Conservation (phyloP, 2,888 invertebrate species). For the Polydesmus complanatus region DNA sequence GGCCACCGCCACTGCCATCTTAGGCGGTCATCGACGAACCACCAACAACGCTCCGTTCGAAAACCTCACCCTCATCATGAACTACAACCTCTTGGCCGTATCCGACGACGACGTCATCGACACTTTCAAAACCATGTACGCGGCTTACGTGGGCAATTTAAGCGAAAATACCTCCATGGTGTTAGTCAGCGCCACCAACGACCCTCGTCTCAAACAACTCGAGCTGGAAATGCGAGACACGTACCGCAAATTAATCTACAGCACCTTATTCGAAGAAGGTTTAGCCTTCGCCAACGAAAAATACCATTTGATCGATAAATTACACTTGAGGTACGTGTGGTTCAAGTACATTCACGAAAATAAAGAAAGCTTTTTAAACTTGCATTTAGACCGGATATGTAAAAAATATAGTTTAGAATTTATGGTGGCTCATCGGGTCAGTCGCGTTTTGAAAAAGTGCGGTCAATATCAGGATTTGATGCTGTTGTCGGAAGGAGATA, state of each 20-base stretch:
- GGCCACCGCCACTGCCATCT: constrained; percentile 17
- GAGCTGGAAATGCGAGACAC: constrained; percentile 15
- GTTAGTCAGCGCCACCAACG: constrained; percentile 18
- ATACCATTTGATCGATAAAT: constrained; percentile 14
- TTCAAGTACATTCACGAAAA: constrained; percentile 14
- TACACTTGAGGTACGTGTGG: constrained; percentile 17
- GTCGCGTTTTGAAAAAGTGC: constrained; percentile 18
- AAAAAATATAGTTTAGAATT: constrained; percentile 12
- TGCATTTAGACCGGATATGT: constrained; percentile 14
- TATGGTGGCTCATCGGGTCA: constrained; percentile 18
- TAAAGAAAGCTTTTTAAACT: constrained; percentile 13
- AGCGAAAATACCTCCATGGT: constrained; percentile 15
- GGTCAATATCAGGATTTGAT: constrained; percentile 19
- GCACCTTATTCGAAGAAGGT: constrained; percentile 16
- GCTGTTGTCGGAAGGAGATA: constrained; percentile 18
- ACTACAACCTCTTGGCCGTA: constrained; percentile 18
- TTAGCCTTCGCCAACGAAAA: constrained; percentile 13
- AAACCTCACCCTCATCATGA: constrained; percentile 16
- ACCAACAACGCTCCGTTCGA: constrained; percentile 14
- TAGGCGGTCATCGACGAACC: constrained; percentile 17
- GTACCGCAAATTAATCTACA: constrained; percentile 16
- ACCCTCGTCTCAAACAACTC: constrained; percentile 14
- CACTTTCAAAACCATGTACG: constrained; percentile 17
- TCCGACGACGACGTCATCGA: constrained; percentile 18
- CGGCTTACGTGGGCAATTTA: constrained; percentile 18